Conservation (phyloP, 1,140 invertebrate species). For the Drosophila mayri region DNA sequence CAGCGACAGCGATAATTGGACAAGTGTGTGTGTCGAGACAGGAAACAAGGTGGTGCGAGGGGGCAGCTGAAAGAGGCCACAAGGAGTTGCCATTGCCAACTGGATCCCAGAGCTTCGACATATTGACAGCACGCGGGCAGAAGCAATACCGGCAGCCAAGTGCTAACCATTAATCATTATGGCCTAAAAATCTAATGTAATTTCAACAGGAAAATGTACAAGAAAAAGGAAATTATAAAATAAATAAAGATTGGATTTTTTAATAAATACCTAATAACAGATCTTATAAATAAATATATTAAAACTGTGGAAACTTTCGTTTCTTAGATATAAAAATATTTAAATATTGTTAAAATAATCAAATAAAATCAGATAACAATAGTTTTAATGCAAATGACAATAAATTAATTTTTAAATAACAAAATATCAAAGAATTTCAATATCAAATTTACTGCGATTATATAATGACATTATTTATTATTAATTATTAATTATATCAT, state of each 20-base stretch:
- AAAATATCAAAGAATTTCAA: too few species aligned
- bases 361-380: too few species aligned
- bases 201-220: slow-evolving; percentile 3
- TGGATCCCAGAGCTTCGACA: slow-evolving; percentile 23
- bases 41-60: background rate
- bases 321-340: too few species aligned
- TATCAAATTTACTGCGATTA: too few species aligned
- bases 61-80: background rate
- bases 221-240: background rate
- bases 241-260: background rate
- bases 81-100: slow-evolving; percentile 2
- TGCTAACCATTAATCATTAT: slow-evolving; percentile 59
- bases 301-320: background rate
- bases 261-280: background rate
- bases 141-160: slow-evolving; percentile 33
- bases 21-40: slow-evolving; percentile 29
- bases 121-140: slow-evolving; percentile 53
- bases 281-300: background rate
- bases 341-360: too few species aligned
- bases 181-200: slow-evolving; percentile 48
- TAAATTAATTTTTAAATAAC: too few species aligned
- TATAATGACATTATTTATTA: too few species aligned
- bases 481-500: too few species aligned
- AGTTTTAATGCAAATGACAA: too few species aligned
- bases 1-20: slow-evolving; percentile 69